phyloP scores from a whole-genome alignment of 2,888 invertebrate genomes.

The Andricus quercusramuli region DNA sequence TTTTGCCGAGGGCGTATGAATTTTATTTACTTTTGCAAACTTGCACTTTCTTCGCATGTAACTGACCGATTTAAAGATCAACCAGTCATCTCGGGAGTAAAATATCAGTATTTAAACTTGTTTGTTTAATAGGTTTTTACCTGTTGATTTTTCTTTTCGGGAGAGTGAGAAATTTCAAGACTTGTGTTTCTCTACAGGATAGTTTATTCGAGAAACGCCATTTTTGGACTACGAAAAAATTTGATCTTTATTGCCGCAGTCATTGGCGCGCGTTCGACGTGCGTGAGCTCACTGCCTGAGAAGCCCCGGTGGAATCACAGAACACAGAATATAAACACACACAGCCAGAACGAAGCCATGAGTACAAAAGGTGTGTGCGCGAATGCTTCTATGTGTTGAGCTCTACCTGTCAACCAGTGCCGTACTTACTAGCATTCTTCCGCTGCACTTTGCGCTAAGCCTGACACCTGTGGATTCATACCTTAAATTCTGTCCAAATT shows the following conservation, averaged over 20 bases:
- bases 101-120: too few relatives aligned
- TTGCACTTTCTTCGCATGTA: conserved; percentile 4
- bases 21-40: background rate
- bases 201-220: conserved; percentile 68
- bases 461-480: conserved; percentile 13
- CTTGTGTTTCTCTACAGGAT: conserved; percentile 44
- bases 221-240: conserved; percentile 65
- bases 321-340: background rate
- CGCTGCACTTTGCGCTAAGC: background rate
- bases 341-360: background rate
- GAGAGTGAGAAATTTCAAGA: conserved; percentile 10
- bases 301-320: conserved; percentile 41
- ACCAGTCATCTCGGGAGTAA: background rate
- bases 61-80: conserved; percentile 13
- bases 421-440: conserved; percentile 4
- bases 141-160: conserved; percentile 46
- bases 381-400: conserved; percentile 5
- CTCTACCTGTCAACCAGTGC: conserved; percentile 27
- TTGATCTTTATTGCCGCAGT: conserved; percentile 53
- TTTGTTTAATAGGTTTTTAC: conserved; percentile 38
- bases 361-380: background rate
- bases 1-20: background rate
- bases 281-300: conserved; percentile 69
- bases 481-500: too few relatives aligned
- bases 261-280: conserved; percentile 65